Base-by-base conservation (phyloP, 2,888 invertebrate species). In the Candidula unifasciata region DNA sequence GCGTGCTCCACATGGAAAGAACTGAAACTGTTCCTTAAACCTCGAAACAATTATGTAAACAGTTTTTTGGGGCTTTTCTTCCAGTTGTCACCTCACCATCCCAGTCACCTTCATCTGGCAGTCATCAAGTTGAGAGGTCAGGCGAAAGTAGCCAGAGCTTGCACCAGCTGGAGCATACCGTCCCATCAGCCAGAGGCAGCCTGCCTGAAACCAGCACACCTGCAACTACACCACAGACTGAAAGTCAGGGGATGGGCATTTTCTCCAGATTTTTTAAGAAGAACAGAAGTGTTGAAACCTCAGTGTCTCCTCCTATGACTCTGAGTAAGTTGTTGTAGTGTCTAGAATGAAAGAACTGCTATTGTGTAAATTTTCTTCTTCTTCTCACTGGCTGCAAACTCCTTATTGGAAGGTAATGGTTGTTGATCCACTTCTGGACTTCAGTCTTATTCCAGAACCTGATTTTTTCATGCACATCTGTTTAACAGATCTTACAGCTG, bases 181-280 rank as follows among this genome's bases (percentile, higher is more conserved):
- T 71, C 44, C 18, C 87, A 44, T 77, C 87, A n/a, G 30, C 84
- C n/a, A 27, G 76, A 27, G 52, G 73, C 83, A 87, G 87, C 76
- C 84, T 86, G 33, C 84, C 87, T 13, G 85, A 86, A 68, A 68
- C 79, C 13, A 66, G 84, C 69, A 82, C 87, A 0, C 80, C 87
- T 5, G 74, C 83, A 27, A 85, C 87, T 30, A 79, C 87, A 21
- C 84, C 84, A 64, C 88, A 89, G 81, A 86, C 87, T 54, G 89
- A 92, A 57, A 27, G 37, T 27, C 90, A 89, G 84, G 90, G 90
- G 80, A 79, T 90, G 21, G 92, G 92, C 10, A 92, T 93, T 85
- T 92, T 93, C 87, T 92, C 93, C 8, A 87, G 92, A 18, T 85
- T 93, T 21, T 93, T 93, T 80, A 90, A 90, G 71, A 78, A 77